Evolutionary conservation across 2,888 invertebrate genomes (phyloP).

Genomic region (Diogma glabrata): DNA sequence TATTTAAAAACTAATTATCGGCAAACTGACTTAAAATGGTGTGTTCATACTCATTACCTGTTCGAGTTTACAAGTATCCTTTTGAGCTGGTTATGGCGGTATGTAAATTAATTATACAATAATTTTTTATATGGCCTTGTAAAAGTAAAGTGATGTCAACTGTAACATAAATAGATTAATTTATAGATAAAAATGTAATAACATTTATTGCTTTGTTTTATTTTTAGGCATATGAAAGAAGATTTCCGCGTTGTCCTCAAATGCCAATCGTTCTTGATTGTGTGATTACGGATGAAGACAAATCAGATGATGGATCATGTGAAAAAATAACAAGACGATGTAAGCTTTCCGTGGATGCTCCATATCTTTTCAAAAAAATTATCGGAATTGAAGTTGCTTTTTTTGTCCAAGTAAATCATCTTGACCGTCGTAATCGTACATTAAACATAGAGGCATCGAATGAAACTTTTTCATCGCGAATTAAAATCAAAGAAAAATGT

Average conservation of each 20-base stretch:
- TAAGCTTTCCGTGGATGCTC: conserved; percentile 84
- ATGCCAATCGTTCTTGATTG: conserved; percentile 91
- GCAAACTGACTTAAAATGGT: no score
- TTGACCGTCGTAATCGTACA: conserved; percentile 65
- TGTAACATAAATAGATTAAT: background rate
- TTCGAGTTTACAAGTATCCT: conserved; percentile 88
- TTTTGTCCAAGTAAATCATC: conserved; percentile 80
- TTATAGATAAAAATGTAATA: background rate
- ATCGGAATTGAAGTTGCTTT: conserved; percentile 85
- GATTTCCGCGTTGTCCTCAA: conserved; percentile 88
- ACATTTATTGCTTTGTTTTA: conserved; percentile 13
- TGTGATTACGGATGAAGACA: conserved; percentile 64
- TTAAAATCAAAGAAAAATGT: conserved; percentile 80
- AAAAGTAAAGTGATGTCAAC: background rate
- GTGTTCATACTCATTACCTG: conserved; percentile 89
- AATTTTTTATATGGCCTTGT: background rate
- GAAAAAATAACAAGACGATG: conserved; percentile 75
- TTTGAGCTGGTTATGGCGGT: conserved; percentile 96
- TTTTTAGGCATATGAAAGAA: conserved; percentile 79
- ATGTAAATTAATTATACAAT: conserved; percentile 36
- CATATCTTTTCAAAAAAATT: conserved; percentile 88
- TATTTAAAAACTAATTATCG: no score
- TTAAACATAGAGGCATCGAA: conserved; percentile 85
- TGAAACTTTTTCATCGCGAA: conserved; percentile 76
- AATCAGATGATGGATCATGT: conserved; percentile 63